Evolutionary conservation across 2,113 vertebrate genomes (phyloP), one percentile per base, ranked within the genome.

Genomic region (Cyanoderma ruficeps): DNA sequence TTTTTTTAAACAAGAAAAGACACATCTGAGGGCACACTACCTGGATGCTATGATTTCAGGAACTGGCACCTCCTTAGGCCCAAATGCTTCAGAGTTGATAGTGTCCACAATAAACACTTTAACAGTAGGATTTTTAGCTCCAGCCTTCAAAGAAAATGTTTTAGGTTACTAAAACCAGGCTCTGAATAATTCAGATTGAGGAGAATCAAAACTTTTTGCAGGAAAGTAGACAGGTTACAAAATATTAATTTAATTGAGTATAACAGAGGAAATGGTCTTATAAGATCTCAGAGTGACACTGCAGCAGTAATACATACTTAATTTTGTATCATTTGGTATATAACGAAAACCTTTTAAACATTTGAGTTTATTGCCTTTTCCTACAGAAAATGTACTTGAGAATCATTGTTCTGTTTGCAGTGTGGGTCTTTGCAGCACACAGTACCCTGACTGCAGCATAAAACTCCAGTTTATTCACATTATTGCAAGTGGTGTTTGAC

Each of bases 71-170:
- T 99, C 98, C 41, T 91, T 95, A 56, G 97, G 98, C 42, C 42
- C 89, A 47, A 97, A 94, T 4, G 30, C 65, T n/a, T 83, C 94
- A 50, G 98, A 55, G 56, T 98, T 95, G 57, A 95, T 91, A 25
- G 98, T 95, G 56, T 99, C 98, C 3, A 99, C 97, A 92, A 99
- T 98, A 97, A 99, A 99, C 87, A 99, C 97, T 94, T 98, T 99
- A 87, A 98, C 99, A 41, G 97, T 97, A 80, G 99, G 98, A 93
- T 99, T 98, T 84, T 96, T 96, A 78, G 99, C 98, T 41, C 99
- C 99, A 91, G 99, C 99, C 99, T 99, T 97, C n/a, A 87, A 88
- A 94, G 84, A 92, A 89, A 83, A 96, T n/a, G 27, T 39, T 96
- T 81, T 42, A 95, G 23, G 14, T 97, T 91, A 92, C 57, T 95